These are phyloP conservation scores for Hirudo medicinalis DNA, from an alignment of 1,140 invertebrate species.

Conservation along the genomic window DNA sequence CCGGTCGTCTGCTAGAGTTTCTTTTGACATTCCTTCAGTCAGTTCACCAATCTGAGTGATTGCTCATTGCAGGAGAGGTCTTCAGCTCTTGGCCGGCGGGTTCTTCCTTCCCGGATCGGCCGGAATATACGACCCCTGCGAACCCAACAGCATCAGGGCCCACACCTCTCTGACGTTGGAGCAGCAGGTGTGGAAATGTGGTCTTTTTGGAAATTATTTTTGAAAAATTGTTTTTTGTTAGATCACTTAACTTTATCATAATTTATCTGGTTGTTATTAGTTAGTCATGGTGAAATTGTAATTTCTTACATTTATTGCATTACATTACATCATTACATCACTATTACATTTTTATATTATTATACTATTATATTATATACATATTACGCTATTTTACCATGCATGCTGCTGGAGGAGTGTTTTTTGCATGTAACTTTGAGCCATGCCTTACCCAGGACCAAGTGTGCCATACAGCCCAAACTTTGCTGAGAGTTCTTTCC, in stretches of 20 bases:
- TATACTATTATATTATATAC: background rate
- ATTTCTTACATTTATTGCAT: too few species aligned
- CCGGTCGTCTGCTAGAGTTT: background rate
- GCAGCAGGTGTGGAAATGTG: constrained; percentile 60
- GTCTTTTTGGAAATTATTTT: too few species aligned
- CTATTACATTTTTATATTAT: background rate
- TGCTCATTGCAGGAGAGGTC: constrained; percentile 50
- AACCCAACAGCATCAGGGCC: constrained; percentile 70
- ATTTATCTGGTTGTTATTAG: too few species aligned
- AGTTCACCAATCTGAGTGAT: background rate
- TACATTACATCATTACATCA: background rate
- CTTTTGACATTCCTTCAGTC: background rate
- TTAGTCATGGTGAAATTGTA: too few species aligned
- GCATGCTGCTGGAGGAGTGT: too few species aligned
- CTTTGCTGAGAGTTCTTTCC: constrained; percentile 68
- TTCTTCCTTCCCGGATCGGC: constrained; percentile 87
- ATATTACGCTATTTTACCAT: too few species aligned
- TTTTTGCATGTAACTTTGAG: constrained; percentile 9
- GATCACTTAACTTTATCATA: too few species aligned
- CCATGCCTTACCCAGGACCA: constrained; percentile 49
- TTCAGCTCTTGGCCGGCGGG: constrained; percentile 82
- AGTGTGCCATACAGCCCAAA: constrained; percentile 80
- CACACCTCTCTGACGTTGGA: constrained; percentile 82
- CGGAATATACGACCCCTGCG: constrained; percentile 84
- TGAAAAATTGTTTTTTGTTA: too few species aligned